phyloP scores from a whole-genome alignment of 2,888 invertebrate species.

The Maniola hyperantus region DNA sequence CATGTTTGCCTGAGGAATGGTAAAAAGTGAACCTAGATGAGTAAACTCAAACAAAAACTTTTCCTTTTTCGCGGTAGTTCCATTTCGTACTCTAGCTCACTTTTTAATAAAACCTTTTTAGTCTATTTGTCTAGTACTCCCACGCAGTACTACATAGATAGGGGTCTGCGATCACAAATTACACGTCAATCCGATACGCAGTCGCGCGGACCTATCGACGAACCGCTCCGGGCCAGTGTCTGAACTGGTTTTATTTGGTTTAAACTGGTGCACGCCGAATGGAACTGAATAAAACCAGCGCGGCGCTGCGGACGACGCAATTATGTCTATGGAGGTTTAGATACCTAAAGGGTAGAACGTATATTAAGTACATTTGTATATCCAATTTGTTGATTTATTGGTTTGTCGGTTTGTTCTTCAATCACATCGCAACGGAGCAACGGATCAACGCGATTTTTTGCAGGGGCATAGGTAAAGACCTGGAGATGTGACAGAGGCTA shows the following conservation, averaged over 20 bases:
- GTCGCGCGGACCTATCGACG: constrained; percentile 57
- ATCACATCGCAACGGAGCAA: no score
- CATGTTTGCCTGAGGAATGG: neutral
- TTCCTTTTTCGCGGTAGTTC: neutral
- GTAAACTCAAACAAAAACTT: neutral
- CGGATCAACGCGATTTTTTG: no score
- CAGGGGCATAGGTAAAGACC: no score
- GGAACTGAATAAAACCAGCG: constrained; percentile 48
- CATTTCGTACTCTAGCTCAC: neutral
- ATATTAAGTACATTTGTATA: neutral
- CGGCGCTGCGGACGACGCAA: constrained; percentile 35
- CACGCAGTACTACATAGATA: constrained; percentile 36
- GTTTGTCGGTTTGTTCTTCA: no score
- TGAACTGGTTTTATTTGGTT: constrained; percentile 33
- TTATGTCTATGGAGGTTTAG: neutral
- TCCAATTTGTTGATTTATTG: no score
- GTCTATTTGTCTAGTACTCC: constrained; percentile 13
- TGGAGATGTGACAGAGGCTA: no score
- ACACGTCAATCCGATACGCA: constrained; percentile 74
- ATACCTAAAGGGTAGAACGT: neutral
- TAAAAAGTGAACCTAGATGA: neutral
- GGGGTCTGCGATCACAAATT: constrained; percentile 59
- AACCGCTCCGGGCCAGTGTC: constrained; percentile 50
- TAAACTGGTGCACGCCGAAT: constrained; percentile 45
- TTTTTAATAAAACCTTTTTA: constrained; percentile 8